phyloP scores from a whole-genome alignment of 2,888 invertebrate species.

The Rhagonycha lutea region DNA sequence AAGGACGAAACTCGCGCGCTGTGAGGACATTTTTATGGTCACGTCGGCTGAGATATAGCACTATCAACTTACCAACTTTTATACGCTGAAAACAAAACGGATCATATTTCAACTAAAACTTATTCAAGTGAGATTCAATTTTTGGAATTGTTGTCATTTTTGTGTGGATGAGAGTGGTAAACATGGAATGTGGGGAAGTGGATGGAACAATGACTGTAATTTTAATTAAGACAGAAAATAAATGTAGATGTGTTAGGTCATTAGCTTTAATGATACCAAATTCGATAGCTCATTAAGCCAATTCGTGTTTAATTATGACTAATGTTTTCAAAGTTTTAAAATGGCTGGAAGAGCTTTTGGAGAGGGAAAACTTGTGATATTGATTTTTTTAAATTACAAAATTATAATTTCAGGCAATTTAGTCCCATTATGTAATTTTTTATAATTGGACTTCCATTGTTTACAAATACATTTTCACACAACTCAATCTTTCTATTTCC shows the following conservation, averaged over 20 bases:
- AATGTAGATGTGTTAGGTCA: background rate
- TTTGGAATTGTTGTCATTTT: constrained; percentile 48
- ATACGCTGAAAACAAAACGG: constrained; percentile 56
- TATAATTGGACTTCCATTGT: background rate
- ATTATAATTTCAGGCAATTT: background rate
- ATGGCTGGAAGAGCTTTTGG: background rate
- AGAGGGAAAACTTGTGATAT: background rate
- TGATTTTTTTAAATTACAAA: background rate
- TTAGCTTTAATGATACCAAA: background rate
- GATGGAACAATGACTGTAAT: background rate
- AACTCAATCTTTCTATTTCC: background rate
- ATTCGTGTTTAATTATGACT: background rate
- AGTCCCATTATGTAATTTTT: background rate
- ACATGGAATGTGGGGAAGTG: background rate
- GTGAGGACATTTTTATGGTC: constrained; percentile 56
- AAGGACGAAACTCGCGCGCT: constrained; percentile 48
- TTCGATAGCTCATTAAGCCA: background rate
- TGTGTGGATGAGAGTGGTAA: background rate
- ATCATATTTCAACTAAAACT: constrained; percentile 53
- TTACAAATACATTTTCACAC: background rate
- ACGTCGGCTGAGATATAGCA: constrained; percentile 55
- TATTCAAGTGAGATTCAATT: constrained; percentile 51
- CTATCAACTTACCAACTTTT: constrained; percentile 57
- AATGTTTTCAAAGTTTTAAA: background rate
- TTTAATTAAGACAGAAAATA: background rate